phyloP scores from a whole-genome alignment of 2,113 vertebrate species.

The Orientallactaga bullata region DNA sequence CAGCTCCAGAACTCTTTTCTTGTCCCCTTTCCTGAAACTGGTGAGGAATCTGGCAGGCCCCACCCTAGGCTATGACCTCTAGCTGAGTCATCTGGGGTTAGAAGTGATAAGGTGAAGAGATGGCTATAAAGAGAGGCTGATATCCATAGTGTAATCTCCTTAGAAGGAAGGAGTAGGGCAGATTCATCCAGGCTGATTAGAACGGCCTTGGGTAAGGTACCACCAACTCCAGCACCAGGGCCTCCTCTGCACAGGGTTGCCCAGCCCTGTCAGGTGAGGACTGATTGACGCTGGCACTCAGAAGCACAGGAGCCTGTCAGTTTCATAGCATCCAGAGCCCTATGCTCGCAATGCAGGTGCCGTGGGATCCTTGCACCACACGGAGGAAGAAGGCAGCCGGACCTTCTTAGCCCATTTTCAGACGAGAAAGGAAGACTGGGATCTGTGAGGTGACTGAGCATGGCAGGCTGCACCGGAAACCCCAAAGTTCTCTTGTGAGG shows the following conservation, averaged over 20 bases:
- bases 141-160: background rate
- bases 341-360: background rate
- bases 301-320: background rate
- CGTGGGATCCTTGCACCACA: background rate
- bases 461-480: background rate
- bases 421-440: background rate
- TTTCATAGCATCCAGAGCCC: background rate
- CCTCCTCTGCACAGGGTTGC: background rate
- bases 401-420: background rate
- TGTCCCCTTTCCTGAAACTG: background rate
- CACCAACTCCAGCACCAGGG: background rate
- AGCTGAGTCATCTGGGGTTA: background rate
- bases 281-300: background rate
- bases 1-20: background rate
- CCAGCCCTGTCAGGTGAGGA: background rate
- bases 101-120: background rate
- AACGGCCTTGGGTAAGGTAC: background rate
- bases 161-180: conserved; percentile 5
- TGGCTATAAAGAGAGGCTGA: background rate
- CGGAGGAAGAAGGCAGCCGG: background rate
- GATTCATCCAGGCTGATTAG: conserved; percentile 23
- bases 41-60: background rate
- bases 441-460: background rate
- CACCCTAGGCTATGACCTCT: background rate
- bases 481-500: background rate